Conservation (phyloP, 2,797 vertebrate species). For the Rhincodon typus region DNA sequence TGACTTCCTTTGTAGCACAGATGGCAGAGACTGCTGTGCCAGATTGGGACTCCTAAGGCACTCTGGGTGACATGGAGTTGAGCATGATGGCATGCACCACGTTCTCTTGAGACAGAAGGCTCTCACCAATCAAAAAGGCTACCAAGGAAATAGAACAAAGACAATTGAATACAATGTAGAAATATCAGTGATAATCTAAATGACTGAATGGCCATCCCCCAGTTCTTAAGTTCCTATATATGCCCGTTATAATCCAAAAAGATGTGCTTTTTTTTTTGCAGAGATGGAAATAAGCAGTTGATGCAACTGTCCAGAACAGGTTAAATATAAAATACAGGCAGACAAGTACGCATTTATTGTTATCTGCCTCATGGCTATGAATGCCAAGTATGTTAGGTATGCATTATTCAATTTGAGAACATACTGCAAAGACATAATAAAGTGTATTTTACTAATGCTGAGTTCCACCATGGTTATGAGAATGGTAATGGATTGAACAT, state of each 20-base stretch:
- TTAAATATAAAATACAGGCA: slow-evolving; percentile 32
- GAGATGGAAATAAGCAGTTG: background rate
- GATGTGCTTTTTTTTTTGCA: background rate
- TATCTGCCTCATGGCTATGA: slow-evolving; percentile 20
- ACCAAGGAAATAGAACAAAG: background rate
- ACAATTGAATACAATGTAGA: background rate
- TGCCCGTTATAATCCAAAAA: background rate
- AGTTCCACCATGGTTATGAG: slow-evolving; percentile 23
- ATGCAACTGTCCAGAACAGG: background rate
- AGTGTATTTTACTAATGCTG: slow-evolving; percentile 16
- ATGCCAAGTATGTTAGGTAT: slow-evolving; percentile 35
- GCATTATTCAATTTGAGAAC: slow-evolving; percentile 36
- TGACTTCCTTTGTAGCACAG: background rate
- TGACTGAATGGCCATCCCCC: background rate
- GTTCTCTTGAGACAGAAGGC: no score
- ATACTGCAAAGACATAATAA: slow-evolving; percentile 34
- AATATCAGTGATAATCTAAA: background rate
- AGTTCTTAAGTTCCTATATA: background rate
- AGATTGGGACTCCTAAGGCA: background rate
- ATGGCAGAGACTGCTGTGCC: background rate
- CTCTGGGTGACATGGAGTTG: background rate
- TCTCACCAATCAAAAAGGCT: no score
- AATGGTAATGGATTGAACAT: slow-evolving; percentile 23
- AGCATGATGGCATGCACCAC: background rate
- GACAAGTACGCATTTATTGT: slow-evolving; percentile 32